A percentile compares a stretch with the other conserved stretches of the same genome.
These are phyloP conservation scores for Adelges cooleyi DNA, from an alignment of 1,140 invertebrate genomes.

Conservation along the genomic window DNA sequence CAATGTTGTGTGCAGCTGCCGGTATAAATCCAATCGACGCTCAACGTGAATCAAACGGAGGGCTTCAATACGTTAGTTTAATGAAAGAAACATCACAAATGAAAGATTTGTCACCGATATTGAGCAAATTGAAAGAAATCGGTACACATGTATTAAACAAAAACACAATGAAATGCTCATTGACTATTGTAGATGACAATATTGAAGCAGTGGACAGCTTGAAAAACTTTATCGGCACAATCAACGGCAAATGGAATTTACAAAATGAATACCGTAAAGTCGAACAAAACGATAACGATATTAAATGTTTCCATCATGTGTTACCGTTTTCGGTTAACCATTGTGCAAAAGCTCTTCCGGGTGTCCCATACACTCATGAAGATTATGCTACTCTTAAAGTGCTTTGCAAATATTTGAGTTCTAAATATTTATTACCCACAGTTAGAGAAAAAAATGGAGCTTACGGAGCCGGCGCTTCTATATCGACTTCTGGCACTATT, in stretches of 20 bases:
- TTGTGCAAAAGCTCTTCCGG: constrained; percentile 62
- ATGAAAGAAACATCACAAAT: constrained; percentile 65
- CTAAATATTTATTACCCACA: constrained; percentile 71
- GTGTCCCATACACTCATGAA: constrained; percentile 62
- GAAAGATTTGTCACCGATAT: constrained; percentile 49
- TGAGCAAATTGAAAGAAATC: constrained; percentile 54
- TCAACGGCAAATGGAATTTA: constrained; percentile 13
- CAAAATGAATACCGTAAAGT: constrained; percentile 23
- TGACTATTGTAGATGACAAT: constrained; percentile 44
- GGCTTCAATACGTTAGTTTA: constrained; percentile 62
- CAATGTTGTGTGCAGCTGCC: constrained; percentile 64
- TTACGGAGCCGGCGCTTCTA: constrained; percentile 70
- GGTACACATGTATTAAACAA: constrained; percentile 53
- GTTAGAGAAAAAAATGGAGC: constrained; percentile 86
- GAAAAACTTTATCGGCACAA: constrained; percentile 33
- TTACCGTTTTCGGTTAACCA: constrained; percentile 81
- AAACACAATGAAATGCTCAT: constrained; percentile 45
- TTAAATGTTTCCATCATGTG: constrained; percentile 42
- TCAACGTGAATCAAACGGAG: constrained; percentile 56
- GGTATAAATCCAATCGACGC: constrained; percentile 53
- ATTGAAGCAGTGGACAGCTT: constrained; percentile 2
- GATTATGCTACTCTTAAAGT: constrained; percentile 67
- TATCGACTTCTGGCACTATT: constrained; percentile 58
- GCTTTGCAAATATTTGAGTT: constrained; percentile 59
- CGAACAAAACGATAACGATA: constrained; percentile 20